Conservation (phyloP, 1,140 invertebrate species). For the Sogatella furcifera region DNA sequence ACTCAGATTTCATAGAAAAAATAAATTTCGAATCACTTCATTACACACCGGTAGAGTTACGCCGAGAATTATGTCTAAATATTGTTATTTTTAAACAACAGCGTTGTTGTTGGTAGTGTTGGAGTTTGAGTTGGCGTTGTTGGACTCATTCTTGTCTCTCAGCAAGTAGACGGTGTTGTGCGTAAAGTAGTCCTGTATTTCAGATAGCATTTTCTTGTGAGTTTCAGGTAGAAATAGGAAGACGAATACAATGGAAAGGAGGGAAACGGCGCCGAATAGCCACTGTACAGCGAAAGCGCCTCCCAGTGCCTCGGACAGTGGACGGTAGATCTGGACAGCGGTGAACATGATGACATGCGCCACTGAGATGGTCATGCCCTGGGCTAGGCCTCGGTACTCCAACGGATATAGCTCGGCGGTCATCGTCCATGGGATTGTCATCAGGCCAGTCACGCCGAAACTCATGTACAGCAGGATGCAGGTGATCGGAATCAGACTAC, state of each 20-base stretch:
- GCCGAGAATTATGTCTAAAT: too few relatives aligned
- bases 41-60: too few relatives aligned
- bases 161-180: slow-evolving; percentile 27
- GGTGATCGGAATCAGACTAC: slow-evolving; percentile 29
- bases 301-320: slow-evolving; percentile 33
- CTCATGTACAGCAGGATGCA: slow-evolving; percentile 42
- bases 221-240: slow-evolving; percentile 58
- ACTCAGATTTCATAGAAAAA: too few relatives aligned
- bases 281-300: slow-evolving; percentile 49
- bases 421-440: slow-evolving; percentile 49
- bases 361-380: slow-evolving; percentile 37
- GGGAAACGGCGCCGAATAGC: slow-evolving; percentile 53
- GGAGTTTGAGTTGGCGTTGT: too few relatives aligned
- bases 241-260: slow-evolving; percentile 44
- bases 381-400: slow-evolving; percentile 44
- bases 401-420: slow-evolving; percentile 47
- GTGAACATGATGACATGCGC: slow-evolving; percentile 43
- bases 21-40: too few relatives aligned
- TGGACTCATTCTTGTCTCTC: background rate
- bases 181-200: slow-evolving; percentile 52
- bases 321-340: slow-evolving; percentile 39
- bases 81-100: too few relatives aligned
- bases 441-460: slow-evolving; percentile 42
- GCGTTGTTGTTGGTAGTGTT: too few relatives aligned
- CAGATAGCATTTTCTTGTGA: slow-evolving; percentile 50